A percentile compares a stretch with the other conserved stretches of the same genome.
phyloP scores from a whole-genome alignment of 2,797 vertebrate genomes.

The Scolopax bukidnonensis region DNA sequence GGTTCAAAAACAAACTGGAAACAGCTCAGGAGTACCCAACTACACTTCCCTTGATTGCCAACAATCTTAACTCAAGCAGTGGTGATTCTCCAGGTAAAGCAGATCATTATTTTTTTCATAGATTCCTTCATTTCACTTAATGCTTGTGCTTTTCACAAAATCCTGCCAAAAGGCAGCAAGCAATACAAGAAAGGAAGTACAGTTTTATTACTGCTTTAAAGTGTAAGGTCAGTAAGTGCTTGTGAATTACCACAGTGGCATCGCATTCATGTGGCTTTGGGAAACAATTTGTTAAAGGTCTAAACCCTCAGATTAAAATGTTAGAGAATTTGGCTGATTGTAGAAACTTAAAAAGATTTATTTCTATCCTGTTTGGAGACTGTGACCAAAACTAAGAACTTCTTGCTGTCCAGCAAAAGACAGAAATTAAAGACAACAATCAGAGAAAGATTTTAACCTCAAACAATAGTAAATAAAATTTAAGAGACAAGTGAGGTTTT shows the following conservation, averaged over 20 bases:
- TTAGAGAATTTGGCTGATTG: neutral
- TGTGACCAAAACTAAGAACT: neutral
- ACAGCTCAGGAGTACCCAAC: neutral
- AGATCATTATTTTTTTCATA: neutral
- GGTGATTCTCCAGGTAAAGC: neutral
- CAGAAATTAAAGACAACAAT: neutral
- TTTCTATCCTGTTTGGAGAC: neutral
- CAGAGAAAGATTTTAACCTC: neutral
- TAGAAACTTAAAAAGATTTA: neutral
- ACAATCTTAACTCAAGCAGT: neutral
- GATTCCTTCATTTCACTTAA: neutral
- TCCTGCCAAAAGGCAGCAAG: neutral
- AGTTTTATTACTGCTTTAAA: neutral
- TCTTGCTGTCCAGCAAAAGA: neutral
- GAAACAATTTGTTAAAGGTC: neutral
- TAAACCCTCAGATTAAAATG: neutral
- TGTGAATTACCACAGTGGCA: neutral
- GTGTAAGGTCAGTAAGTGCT: neutral
- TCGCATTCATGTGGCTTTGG: neutral
- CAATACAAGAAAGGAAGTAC: neutral
- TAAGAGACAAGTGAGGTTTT: neutral
- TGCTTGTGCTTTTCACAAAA: neutral
- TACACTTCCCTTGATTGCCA: neutral
- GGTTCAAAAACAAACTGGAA: neutral
- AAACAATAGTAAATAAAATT: neutral